Conservation (phyloP, 2,113 vertebrate species). For the Psilopsiagon aymara region DNA sequence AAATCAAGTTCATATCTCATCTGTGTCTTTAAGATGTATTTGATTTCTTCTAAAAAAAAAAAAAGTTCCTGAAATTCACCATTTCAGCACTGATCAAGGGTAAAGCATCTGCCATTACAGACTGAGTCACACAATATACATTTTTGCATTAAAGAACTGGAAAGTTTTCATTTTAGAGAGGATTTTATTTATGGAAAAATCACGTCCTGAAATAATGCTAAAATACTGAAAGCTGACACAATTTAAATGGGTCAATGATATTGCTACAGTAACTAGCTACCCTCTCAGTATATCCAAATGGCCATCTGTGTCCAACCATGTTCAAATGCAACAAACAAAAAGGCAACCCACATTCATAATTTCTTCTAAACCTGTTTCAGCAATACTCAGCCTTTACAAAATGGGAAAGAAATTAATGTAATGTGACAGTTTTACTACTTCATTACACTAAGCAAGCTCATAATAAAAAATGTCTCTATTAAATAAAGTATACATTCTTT, state of each 20-base stretch:
- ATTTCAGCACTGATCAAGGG: neutral
- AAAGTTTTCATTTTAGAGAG: neutral
- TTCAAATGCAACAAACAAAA: neutral
- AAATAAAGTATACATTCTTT: neutral
- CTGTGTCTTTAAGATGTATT: neutral
- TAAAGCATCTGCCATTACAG: neutral
- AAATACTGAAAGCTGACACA: neutral
- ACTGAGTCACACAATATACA: neutral
- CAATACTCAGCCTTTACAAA: neutral
- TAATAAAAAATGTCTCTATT: neutral
- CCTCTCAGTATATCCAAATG: neutral
- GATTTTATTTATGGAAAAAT: neutral
- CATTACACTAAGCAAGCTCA: neutral
- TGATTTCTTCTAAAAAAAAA: neutral
- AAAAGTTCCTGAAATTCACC: neutral
- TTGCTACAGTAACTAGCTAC: neutral
- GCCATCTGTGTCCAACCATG: neutral
- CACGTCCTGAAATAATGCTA: neutral
- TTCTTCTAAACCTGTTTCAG: neutral
- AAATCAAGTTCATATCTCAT: neutral
- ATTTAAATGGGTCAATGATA: neutral
- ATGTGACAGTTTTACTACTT: neutral
- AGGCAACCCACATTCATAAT: neutral
- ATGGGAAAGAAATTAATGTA: neutral
- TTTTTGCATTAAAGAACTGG: neutral